Base-by-base conservation (phyloP, 2,888 invertebrate genomes). In the Priapulus caudatus region DNA sequence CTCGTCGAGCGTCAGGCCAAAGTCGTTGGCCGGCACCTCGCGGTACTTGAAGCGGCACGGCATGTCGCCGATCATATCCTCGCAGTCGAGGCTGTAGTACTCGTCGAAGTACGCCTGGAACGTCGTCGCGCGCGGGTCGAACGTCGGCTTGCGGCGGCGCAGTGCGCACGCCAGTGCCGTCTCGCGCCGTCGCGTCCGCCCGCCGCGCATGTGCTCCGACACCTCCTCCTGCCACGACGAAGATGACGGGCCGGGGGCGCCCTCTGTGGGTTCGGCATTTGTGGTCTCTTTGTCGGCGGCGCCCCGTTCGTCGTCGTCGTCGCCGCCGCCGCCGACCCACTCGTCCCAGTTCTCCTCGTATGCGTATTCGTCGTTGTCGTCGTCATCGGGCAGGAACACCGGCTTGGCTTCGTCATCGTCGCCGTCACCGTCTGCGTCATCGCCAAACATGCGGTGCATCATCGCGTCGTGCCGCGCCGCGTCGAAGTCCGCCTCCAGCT, bases 41-140 rank as follows among this genome's bases (percentile, higher is more conserved):
- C 91, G 78, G 67, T 98, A 98, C 66, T 89, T 91, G 72, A 93
- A 98, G 43, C 72, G 77, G 55, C 91, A 92, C 0, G 90, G 90
- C 60, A 85, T 70, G 66, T 93, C 91, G 0, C 68, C 93, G 48
- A 97, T 83, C 49, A 95, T 80, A 70, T 98, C 97, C 67, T 97
- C 97, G 69, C 86, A 97, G 70, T 95, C 90, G 67, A 95, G 75
- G 63, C 84, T 81, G 67, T 95, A 95, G 69, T 93, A 95, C 70
- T 95, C 92, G 63, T 95, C 89, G 67, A 92, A 81, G 66, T 92
- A 92, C 61, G 91, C 78, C 23, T 83, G 80, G 70, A 88, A 92
- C 0, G 82, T 82, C 56, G 83, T 79, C 54, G 43, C n/a, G 51
- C 77, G 73, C 0, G 92, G 88, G 69, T 93, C 79, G 71, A 85